Evolutionary conservation across 2,888 invertebrate species (phyloP).

Genomic region (Campopleginae sp.): DNA sequence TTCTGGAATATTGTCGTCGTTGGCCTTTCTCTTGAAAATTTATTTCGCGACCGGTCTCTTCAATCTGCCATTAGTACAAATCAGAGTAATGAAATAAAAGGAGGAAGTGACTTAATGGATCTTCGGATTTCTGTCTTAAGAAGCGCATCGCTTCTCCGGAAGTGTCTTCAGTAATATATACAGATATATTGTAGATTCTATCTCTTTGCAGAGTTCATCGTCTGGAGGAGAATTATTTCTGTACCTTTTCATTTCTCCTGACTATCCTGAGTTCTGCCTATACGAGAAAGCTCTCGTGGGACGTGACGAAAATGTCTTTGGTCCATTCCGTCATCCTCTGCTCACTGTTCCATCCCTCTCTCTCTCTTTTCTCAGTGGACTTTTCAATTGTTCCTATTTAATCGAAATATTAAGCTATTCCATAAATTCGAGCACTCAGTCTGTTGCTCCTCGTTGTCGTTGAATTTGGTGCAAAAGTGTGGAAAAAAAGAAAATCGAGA

Average conservation of each 20-base stretch:
- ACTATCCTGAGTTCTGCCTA: slow-evolving; percentile 26
- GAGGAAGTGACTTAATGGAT: slow-evolving; percentile 34
- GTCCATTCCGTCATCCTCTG: slow-evolving; percentile 34
- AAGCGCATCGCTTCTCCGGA: not conserved
- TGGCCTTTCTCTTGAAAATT: slow-evolving; percentile 7
- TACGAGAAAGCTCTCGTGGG: slow-evolving; percentile 31
- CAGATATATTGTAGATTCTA: not conserved
- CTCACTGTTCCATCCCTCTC: not conserved
- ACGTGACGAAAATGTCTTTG: slow-evolving; percentile 47
- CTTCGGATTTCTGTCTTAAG: slow-evolving; percentile 16
- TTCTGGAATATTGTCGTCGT: not conserved
- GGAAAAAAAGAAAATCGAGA: not conserved
- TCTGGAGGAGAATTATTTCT: slow-evolving; percentile 29
- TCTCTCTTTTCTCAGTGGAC: slow-evolving; percentile 51
- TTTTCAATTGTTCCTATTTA: slow-evolving; percentile 76
- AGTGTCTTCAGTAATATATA: not conserved
- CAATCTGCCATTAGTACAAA: slow-evolving; percentile 54
- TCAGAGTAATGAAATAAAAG: slow-evolving; percentile 57
- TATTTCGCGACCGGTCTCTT: slow-evolving; percentile 30
- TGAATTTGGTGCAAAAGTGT: slow-evolving; percentile 26
- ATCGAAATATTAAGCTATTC: slow-evolving; percentile 76
- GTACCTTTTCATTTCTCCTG: slow-evolving; percentile 23
- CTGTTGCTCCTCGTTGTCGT: slow-evolving; percentile 51
- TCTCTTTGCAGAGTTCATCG: slow-evolving; percentile 15
- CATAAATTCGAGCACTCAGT: slow-evolving; percentile 64